phyloP scores from a whole-genome alignment of 2,113 vertebrate species.

The Aleadryas rufinucha region DNA sequence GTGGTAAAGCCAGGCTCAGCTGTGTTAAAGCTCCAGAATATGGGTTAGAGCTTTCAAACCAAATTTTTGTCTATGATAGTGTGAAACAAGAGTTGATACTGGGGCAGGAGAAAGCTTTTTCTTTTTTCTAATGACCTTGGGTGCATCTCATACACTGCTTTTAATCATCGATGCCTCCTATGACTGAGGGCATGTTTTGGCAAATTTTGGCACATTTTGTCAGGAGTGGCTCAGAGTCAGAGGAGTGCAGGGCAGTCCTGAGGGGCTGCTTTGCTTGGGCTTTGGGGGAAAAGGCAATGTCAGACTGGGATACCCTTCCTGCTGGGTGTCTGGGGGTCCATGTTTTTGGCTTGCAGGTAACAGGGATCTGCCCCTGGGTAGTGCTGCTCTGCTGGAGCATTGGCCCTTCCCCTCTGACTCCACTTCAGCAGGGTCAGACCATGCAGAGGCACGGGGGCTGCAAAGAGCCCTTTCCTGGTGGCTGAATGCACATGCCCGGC shows the following conservation, averaged over 20 bases:
- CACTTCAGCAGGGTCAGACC: accelerated
- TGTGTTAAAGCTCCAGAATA: background rate
- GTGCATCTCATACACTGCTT: background rate
- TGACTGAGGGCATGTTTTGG: background rate
- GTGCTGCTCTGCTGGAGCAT: background rate
- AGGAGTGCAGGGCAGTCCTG: background rate
- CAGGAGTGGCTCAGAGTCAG: background rate
- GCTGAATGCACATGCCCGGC: accelerated
- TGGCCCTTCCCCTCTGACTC: background rate
- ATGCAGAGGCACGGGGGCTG: background rate
- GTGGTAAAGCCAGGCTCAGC: background rate
- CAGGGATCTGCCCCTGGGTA: too few relatives aligned
- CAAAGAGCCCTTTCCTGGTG: background rate
- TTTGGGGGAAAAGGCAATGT: background rate
- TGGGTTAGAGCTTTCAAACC: background rate
- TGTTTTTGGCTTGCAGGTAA: background rate
- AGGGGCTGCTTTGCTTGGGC: background rate
- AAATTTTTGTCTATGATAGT: background rate
- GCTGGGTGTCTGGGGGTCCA: accelerated
- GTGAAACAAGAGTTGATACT: background rate
- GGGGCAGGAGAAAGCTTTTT: background rate
- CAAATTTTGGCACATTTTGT: background rate
- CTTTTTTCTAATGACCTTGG: background rate
- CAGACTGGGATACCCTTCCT: background rate
- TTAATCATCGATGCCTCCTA: background rate